A percentile compares a stretch with the other conserved stretches of the same genome.
Conservation (phyloP, 1,140 invertebrate species). For the Dinoponera quadriceps region DNA sequence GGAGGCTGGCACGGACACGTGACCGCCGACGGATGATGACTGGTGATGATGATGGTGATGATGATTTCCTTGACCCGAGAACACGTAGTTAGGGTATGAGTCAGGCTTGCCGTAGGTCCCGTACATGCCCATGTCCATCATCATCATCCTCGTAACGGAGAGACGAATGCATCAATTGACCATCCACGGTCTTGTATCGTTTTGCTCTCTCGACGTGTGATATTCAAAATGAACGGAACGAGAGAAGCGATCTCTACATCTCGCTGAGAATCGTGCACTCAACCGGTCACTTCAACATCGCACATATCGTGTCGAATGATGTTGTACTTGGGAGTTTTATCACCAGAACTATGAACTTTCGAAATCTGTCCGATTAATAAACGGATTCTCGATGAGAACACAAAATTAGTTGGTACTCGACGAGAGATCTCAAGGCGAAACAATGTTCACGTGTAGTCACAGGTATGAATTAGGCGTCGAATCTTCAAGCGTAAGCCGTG, state of each 20-base stretch:
- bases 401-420: neutral
- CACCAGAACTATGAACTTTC: constrained; percentile 21
- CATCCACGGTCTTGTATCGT: constrained; percentile 56
- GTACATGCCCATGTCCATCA: constrained; percentile 92
- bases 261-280: constrained; percentile 19
- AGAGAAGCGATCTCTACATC: constrained; percentile 40
- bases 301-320: neutral
- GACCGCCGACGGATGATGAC: constrained; percentile 74
- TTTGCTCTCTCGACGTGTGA: constrained; percentile 20
- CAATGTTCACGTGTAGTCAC: constrained; percentile 20
- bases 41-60: constrained; percentile 72
- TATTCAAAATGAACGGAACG: neutral
- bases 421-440: neutral
- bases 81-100: constrained; percentile 85
- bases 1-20: constrained; percentile 79
- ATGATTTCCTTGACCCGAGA: constrained; percentile 79
- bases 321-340: neutral
- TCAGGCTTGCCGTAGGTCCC: constrained; percentile 87
- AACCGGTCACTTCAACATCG: constrained; percentile 35
- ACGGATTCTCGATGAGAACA: neutral
- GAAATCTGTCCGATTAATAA: constrained; percentile 23
- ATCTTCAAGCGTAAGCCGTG: neutral
- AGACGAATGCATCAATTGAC: constrained; percentile 74
- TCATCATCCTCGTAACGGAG: constrained; percentile 86
- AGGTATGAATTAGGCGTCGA: constrained; percentile 10